Evolutionary conservation across 1,140 invertebrate genomes (phyloP).

Genomic region (Oncopodura yosiiana): DNA sequence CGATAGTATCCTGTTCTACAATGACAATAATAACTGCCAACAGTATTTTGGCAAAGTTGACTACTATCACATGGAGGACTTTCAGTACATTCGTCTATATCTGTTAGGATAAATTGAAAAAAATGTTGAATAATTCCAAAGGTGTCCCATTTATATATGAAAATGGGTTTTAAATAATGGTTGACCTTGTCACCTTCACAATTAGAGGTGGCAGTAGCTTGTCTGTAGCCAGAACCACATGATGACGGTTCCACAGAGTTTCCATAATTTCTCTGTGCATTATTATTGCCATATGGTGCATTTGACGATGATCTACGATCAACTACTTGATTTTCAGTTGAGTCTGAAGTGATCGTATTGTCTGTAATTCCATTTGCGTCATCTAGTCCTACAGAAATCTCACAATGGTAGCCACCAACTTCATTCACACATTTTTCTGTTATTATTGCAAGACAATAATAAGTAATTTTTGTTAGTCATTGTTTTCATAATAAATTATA

Average conservation of each 20-base stretch:
- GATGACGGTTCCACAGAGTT: neutral
- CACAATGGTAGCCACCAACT: constrained; percentile 37
- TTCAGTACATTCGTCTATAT: constrained; percentile 40
- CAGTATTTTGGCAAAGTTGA: constrained; percentile 46
- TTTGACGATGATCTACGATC: no score
- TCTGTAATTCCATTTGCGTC: constrained; percentile 5
- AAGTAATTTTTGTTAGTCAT: no score
- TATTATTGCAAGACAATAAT: no score
- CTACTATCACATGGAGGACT: constrained; percentile 42
- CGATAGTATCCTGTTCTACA: constrained; percentile 47
- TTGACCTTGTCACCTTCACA: neutral
- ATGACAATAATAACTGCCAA: constrained; percentile 46
- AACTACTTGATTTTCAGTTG: neutral
- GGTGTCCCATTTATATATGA: no score
- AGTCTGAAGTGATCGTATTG: constrained; percentile 19
- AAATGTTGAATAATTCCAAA: neutral
- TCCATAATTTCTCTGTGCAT: neutral
- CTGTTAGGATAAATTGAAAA: constrained; percentile 19
- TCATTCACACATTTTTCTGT: constrained; percentile 38
- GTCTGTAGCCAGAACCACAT: constrained; percentile 12
- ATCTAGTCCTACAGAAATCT: neutral
- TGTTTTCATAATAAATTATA: no score
- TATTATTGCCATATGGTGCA: neutral
- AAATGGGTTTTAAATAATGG: neutral
- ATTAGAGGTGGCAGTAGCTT: neutral